Evolutionary conservation across 2,113 vertebrate genomes (phyloP).

Genomic region (Solea senegalensis): DNA sequence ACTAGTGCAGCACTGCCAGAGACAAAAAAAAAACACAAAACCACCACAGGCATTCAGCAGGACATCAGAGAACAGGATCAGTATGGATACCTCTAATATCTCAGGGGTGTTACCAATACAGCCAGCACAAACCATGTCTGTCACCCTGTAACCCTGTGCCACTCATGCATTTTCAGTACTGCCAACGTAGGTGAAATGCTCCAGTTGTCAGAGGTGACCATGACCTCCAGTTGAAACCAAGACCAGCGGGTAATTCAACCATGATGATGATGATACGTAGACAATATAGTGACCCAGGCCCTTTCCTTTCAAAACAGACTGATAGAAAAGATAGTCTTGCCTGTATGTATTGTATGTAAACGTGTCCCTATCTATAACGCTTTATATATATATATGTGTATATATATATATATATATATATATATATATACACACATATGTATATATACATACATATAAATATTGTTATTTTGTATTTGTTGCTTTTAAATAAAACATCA

Average conservation of each 20-base stretch:
- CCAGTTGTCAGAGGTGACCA: slow-evolving; percentile 50
- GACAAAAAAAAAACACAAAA: slow-evolving; percentile 21
- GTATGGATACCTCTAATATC: slow-evolving; percentile 73
- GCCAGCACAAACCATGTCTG: slow-evolving; percentile 77
- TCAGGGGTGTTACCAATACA: slow-evolving; percentile 78
- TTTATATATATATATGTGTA: slow-evolving; percentile 5
- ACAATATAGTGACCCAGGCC: slow-evolving; percentile 53
- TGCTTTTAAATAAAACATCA: slow-evolving; percentile 84
- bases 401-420: no score
- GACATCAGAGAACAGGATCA: slow-evolving; percentile 59
- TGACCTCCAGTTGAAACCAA: slow-evolving; percentile 40
- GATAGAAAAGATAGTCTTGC: slow-evolving; percentile 73
- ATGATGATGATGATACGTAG: slow-evolving; percentile 43
- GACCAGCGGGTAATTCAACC: slow-evolving; percentile 67
- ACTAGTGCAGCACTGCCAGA: slow-evolving; percentile 68
- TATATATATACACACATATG: no score
- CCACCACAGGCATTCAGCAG: slow-evolving; percentile 39
- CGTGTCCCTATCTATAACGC: slow-evolving; percentile 70
- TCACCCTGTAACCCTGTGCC: slow-evolving; percentile 62
- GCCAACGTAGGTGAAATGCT: slow-evolving; percentile 68
- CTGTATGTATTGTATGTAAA: slow-evolving; percentile 78
- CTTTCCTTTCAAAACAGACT: slow-evolving; percentile 60
- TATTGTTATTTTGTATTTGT: slow-evolving; percentile 81
- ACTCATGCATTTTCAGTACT: slow-evolving; percentile 73
- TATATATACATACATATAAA: no score